phyloP scores from a whole-genome alignment of 1,140 invertebrate species.

The Lepidurus apus region DNA sequence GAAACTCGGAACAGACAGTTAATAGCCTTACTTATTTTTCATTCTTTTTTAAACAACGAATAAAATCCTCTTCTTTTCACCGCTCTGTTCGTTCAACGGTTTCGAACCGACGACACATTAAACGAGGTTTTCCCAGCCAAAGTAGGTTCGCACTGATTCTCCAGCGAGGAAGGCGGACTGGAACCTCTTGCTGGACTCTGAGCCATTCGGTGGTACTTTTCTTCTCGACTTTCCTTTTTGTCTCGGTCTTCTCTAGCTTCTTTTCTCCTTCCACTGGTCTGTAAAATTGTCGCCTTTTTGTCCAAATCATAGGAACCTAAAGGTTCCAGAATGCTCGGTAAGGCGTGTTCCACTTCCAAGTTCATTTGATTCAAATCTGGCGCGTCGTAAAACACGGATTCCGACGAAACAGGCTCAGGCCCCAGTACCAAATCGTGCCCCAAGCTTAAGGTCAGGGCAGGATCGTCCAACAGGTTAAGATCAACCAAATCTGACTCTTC shows the following conservation, averaged over 20 bases:
- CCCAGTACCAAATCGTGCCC: constrained; percentile 34
- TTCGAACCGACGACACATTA: neutral
- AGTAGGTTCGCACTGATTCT: constrained; percentile 6
- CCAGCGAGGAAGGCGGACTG: constrained; percentile 24
- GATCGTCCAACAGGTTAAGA: constrained; percentile 37
- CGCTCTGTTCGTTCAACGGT: neutral
- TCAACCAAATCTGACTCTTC: constrained; percentile 29
- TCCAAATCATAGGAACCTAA: neutral
- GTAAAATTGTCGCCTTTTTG: neutral
- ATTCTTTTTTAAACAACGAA: neutral
- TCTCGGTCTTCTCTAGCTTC: neutral
- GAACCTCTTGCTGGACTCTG: constrained; percentile 33
- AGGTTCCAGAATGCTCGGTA: neutral
- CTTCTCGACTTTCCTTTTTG: neutral
- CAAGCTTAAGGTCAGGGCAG: constrained; percentile 35
- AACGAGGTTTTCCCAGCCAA: constrained; percentile 4
- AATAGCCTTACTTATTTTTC: neutral
- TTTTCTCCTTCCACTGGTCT: neutral
- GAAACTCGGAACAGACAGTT: neutral
- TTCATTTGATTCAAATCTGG: constrained; percentile 23
- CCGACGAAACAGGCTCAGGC: constrained; percentile 4
- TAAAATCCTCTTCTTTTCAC: neutral
- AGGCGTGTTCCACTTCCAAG: constrained; percentile 7
- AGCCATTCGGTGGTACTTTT: neutral
- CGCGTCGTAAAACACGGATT: constrained; percentile 1